Evolutionary conservation across 2,797 vertebrate species (phyloP), one percentile per base, ranked within the genome.

Genomic region (Uromys caudimaculatus): DNA sequence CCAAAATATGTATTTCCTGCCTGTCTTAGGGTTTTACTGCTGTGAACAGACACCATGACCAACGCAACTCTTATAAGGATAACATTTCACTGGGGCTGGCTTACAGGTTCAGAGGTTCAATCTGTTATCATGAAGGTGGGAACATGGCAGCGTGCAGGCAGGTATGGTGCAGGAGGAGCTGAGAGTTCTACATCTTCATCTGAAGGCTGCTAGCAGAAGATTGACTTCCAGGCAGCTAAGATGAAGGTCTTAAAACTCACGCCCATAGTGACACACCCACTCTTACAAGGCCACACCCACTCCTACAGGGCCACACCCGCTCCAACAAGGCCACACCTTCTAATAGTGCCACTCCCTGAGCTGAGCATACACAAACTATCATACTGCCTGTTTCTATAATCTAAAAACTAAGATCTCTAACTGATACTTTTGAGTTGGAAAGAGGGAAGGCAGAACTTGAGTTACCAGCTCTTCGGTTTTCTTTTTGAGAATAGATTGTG

Each of bases 381-480:
- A 69, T 35, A 69, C 91, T 97, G 27, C 62, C 71, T 89, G 12
- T 89, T 97, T 79, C 87, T 86, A 9, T n/a, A n/a, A 86, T 10
- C 91, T 90, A 64, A 32, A 58, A 76, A 17, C 56, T 32, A 76
- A 94, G 73, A 83, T 79, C n/a, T 84, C 94, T 96, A 79, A 79
- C n/a, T 82, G 78, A 73, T 44, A 89, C 50, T 41, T 54, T 75
- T 67, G 32, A 88, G 67, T 52, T 50, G 21, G 19, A 88, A 79
- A 94, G 69, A 92, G 38, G 23, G 83, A n/a, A 91, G 14, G 21
- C 17, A 54, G 67, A 54, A 54, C 6, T 44, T 47, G 60, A 54
- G 52, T n/a, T 91, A 87, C 62, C 19, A 67, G 21, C 32, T 86
- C 44, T 52, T 86, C 38, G 5, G 38, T 67, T 81, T 47, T n/a